Conservation (phyloP, 2,797 vertebrate species). For the Muraenolepis orangiensis region DNA sequence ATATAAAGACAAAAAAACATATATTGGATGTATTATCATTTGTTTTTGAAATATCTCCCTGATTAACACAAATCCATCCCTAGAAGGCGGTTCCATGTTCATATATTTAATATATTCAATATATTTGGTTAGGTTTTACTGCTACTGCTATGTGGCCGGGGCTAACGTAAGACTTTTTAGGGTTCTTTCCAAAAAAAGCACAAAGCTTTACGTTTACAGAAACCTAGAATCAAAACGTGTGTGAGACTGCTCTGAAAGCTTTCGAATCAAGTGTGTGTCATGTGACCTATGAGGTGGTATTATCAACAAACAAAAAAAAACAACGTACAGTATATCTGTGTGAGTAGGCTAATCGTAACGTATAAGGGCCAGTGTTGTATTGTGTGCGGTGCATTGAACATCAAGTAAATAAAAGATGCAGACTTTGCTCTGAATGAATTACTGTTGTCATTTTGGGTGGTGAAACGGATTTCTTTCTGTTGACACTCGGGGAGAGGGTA, state of each 20-base stretch:
- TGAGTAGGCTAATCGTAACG: conserved; percentile 61
- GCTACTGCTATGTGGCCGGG: neutral
- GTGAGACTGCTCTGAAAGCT: conserved; percentile 65
- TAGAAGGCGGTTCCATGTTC: neutral
- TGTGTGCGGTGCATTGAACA: conserved; percentile 58
- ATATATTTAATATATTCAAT: neutral
- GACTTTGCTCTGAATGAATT: conserved; percentile 27
- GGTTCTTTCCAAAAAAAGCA: conserved; percentile 41
- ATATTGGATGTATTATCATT: neutral
- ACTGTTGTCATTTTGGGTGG: conserved; percentile 45
- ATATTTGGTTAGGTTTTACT: neutral
- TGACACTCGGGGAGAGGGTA: conserved; percentile 13
- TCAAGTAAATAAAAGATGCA: conserved; percentile 34
- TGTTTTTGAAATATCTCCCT: neutral
- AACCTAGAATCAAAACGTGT: conserved; percentile 32
- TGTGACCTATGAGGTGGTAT: conserved; percentile 51
- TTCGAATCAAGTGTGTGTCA: conserved; percentile 48
- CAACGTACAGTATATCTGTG: conserved; percentile 55
- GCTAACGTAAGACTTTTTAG: neutral
- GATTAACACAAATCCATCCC: neutral
- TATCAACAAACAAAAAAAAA: conserved; percentile 42
- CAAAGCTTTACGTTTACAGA: conserved; percentile 64
- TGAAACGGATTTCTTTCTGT: conserved; percentile 34
- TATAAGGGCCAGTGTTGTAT: conserved; percentile 60
- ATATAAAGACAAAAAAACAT: too few species aligned